phyloP scores from a whole-genome alignment of 2,797 vertebrate species.

The Lepidocolaptes lacrymiger region DNA sequence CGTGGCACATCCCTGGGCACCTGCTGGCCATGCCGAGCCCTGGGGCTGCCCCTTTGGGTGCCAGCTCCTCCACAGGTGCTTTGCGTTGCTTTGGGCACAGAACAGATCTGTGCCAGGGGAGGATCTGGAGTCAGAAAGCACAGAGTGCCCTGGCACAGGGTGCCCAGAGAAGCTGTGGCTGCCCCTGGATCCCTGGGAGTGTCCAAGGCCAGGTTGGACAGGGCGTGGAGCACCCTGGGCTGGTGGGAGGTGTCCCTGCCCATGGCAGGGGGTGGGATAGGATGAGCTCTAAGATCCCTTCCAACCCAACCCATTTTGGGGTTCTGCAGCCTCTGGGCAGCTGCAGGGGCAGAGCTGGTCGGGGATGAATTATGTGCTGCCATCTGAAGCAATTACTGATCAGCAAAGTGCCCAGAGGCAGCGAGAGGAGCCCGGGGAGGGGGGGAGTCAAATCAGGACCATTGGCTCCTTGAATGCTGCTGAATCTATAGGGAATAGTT shows the following conservation, averaged over 20 bases:
- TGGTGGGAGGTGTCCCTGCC: not conserved
- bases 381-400: not conserved
- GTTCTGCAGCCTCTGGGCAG: not conserved
- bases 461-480: not conserved
- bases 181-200: not conserved
- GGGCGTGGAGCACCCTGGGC: not conserved
- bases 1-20: fast-evolving
- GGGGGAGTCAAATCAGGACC: not conserved
- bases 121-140: not conserved
- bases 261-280: not conserved
- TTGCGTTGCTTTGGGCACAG: not conserved
- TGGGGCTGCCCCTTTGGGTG: too few relatives aligned
- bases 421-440: fast-evolving
- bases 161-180: not conserved
- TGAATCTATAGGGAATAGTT: not conserved
- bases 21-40: not conserved
- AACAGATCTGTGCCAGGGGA: not conserved
- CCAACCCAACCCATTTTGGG: fast-evolving
- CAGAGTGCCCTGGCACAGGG: not conserved
- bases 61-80: not conserved
- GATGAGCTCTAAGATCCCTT: not conserved
- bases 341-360: not conserved
- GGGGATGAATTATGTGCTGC: not conserved
- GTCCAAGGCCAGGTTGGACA: not conserved
- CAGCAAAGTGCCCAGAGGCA: not conserved